These are phyloP conservation scores for Fulica atra DNA, from an alignment of 2,113 vertebrate genomes.

Conservation along the genomic window DNA sequence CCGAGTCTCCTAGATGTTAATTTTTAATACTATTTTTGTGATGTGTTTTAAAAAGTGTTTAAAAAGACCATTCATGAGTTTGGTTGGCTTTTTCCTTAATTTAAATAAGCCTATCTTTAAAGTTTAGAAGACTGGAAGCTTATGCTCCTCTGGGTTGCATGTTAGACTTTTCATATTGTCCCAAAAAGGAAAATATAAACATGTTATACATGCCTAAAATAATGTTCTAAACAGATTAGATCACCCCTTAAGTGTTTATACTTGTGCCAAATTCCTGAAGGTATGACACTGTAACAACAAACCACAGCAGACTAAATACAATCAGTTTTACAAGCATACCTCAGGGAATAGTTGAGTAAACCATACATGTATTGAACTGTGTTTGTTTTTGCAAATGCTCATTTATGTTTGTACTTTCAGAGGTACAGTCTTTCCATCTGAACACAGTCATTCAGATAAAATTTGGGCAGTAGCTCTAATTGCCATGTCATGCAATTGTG, in stretches of 20 bases:
- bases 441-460: slow-evolving; percentile 14
- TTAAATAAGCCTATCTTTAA: not conserved
- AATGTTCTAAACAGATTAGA: slow-evolving; percentile 40
- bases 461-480: slow-evolving; percentile 40
- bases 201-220: not conserved
- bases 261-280: slow-evolving; percentile 53
- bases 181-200: slow-evolving; percentile 1
- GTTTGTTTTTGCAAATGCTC: slow-evolving; percentile 53
- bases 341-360: slow-evolving; percentile 17
- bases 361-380: not conserved
- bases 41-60: not conserved
- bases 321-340: slow-evolving; percentile 10
- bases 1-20: not conserved
- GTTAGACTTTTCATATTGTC: not conserved
- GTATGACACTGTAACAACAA: slow-evolving; percentile 40
- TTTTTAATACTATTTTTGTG: not conserved
- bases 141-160: not conserved
- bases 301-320: slow-evolving; percentile 24
- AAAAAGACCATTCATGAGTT: not conserved
- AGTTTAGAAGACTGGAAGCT: not conserved
- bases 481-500: not conserved
- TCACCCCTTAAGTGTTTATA: slow-evolving; percentile 31
- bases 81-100: not conserved
- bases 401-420: slow-evolving; percentile 31
- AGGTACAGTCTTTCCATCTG: slow-evolving; percentile 16